phyloP scores from a whole-genome alignment of 2,888 invertebrate genomes.

The Vandiemenella viatica region DNA sequence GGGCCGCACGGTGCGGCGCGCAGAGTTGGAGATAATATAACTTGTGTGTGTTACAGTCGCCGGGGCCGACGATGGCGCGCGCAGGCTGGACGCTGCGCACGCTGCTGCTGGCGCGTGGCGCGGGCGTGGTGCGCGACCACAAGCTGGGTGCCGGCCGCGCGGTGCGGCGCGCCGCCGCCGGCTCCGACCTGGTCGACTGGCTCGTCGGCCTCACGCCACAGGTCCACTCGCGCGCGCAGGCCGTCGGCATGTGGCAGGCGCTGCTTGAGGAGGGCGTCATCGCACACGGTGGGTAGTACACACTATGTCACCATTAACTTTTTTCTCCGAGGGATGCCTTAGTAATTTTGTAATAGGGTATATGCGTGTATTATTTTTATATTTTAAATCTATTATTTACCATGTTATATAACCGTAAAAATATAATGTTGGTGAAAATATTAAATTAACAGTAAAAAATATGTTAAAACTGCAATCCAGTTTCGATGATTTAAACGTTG shows the following conservation, averaged over 20 bases:
- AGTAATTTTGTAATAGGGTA: no score
- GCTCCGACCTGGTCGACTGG: conserved; percentile 71
- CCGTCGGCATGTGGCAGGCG: conserved; percentile 72
- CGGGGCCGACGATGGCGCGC: conserved; percentile 47
- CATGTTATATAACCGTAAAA: no score
- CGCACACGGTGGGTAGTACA: conserved; percentile 19
- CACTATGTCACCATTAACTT: neutral
- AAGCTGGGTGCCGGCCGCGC: conserved; percentile 41
- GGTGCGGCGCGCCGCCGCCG: conserved; percentile 55
- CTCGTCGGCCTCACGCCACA: conserved; percentile 45
- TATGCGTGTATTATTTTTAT: no score
- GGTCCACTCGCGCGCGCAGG: conserved; percentile 50
- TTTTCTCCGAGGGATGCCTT: no score
- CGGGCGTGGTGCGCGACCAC: conserved; percentile 46
- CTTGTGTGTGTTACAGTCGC: conserved; percentile 31
- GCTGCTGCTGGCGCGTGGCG: conserved; percentile 43
- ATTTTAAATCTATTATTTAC: no score
- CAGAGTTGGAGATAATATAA: no score
- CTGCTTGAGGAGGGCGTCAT: conserved; percentile 65
- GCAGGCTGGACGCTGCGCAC: conserved; percentile 56
- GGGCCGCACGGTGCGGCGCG: no score
- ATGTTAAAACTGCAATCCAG: no score
- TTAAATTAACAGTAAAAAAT: no score
- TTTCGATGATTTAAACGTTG: no score
- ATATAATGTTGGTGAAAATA: no score